Evolutionary conservation across 2,113 vertebrate genomes (phyloP).

Genomic region (Thalassoma bifasciatum): DNA sequence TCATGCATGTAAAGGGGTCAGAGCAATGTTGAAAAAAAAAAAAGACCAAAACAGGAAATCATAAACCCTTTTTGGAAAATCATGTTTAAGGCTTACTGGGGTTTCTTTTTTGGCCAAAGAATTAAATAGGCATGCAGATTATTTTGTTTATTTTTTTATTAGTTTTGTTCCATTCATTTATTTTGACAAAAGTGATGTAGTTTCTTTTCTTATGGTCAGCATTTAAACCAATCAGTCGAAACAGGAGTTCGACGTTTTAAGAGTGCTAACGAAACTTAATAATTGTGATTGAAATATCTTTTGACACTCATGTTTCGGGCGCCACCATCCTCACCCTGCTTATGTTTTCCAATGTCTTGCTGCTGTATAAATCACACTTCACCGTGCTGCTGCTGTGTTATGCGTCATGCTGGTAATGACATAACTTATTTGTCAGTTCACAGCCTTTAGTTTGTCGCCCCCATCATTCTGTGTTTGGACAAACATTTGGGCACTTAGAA

Average conservation of each 20-base stretch:
- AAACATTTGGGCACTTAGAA: slow-evolving; percentile 54
- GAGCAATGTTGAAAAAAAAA: no score
- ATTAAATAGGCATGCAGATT: no score
- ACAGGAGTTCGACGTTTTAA: slow-evolving; percentile 40
- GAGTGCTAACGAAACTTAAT: slow-evolving; percentile 52
- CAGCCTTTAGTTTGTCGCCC: slow-evolving; percentile 27
- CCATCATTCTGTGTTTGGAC: slow-evolving; percentile 49
- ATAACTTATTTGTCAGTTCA: slow-evolving; percentile 67
- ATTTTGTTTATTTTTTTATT: no score
- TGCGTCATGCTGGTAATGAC: slow-evolving; percentile 52
- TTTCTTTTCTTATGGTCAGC: slow-evolving; percentile 1
- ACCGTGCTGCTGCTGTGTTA: slow-evolving; percentile 45
- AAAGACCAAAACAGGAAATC: no score
- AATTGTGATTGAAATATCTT: slow-evolving; percentile 77
- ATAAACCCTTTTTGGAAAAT: no score
- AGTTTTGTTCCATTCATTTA: background rate
- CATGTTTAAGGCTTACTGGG: no score
- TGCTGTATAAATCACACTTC: slow-evolving; percentile 68
- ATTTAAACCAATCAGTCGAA: slow-evolving; percentile 6
- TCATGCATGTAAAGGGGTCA: no score
- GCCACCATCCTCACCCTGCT: slow-evolving; percentile 49
- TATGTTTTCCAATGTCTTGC: slow-evolving; percentile 38
- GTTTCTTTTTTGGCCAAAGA: no score
- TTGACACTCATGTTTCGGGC: slow-evolving; percentile 67
- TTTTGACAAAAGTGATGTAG: slow-evolving; percentile 1